Evolutionary conservation across 2,797 vertebrate genomes (phyloP), one percentile per base, ranked within the genome.

Genomic region (Microchirus variegatus): DNA sequence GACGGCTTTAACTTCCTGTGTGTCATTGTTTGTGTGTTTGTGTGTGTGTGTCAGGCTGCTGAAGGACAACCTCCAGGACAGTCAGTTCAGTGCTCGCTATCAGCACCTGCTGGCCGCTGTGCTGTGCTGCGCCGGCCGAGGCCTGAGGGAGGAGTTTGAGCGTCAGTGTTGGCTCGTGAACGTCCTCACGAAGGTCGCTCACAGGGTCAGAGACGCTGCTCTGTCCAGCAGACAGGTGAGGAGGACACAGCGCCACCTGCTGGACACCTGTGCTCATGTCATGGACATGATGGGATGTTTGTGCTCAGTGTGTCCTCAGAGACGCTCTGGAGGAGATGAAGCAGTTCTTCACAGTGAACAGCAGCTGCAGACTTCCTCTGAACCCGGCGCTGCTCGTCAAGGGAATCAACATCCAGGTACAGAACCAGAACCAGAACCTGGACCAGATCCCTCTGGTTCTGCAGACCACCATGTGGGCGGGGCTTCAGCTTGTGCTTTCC

Each of bases 31-130:
- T 43, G 13, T 18, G 11, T 53, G 19, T 46, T 1, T 19, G 26
- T 48, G 22, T 26, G 2, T 15, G 3, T 2, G 2, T 37, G 22
- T 9, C 85, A 99, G 97, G 97, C 78, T 98, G 84, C 90, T 99
- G 80, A 99, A 98, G 90, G 97, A 99, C 0, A 93, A 95, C 48
- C 93, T 99, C 14, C 96, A 97, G 86, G 97, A 99, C 82, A 95
- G 95, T 0, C 97, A 97, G 93, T 98, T 98, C 93, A 96, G 94
- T 15, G 95, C 94, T 68, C 94, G 97, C 3, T 99, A 97, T 83
- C 97, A 98, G 89, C 96, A 96, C 74, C 92, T 99, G 59, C 93
- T 99, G 80, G 97, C 95, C 0, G 97, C 96, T 5, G 83, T 99
- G 80, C 89, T 99, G n/a, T 98, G 97, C 92, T 99, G 97, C 77